Evolutionary conservation across 2,113 vertebrate genomes (phyloP).

Genomic region (Salvator merianae): DNA sequence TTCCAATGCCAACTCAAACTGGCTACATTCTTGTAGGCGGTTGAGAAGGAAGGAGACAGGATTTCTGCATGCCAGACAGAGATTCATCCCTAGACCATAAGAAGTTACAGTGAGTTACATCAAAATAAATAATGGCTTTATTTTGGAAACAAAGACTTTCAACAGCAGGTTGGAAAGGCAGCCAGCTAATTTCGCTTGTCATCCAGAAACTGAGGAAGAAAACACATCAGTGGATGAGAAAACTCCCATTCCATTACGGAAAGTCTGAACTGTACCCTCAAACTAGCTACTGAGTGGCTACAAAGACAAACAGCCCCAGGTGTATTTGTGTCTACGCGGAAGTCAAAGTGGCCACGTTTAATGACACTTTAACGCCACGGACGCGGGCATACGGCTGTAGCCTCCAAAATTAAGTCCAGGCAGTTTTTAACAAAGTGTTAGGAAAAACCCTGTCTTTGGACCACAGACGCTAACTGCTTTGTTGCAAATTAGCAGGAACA

Average conservation of each 20-base stretch:
- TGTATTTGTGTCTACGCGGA: neutral
- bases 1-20: constrained; percentile 85
- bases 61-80: constrained; percentile 70
- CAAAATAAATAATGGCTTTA: neutral
- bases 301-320: no score
- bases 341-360: neutral
- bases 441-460: no score
- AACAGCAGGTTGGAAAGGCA: neutral
- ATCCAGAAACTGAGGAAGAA: neutral
- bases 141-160: neutral
- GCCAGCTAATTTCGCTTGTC: neutral
- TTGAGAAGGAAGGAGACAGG: constrained; percentile 82
- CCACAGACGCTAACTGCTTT: no score
- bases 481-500: no score
- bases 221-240: no score
- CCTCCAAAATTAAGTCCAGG: no score
- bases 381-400: no score
- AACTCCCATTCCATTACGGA: neutral
- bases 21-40: constrained; percentile 91
- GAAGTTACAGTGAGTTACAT: neutral
- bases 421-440: no score
- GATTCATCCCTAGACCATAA: constrained; percentile 73
- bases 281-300: no score
- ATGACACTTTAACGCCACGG: no score
- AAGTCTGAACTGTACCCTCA: no score